phyloP scores from a whole-genome alignment of 2,113 vertebrate species.

The Atractosteus spatula region DNA sequence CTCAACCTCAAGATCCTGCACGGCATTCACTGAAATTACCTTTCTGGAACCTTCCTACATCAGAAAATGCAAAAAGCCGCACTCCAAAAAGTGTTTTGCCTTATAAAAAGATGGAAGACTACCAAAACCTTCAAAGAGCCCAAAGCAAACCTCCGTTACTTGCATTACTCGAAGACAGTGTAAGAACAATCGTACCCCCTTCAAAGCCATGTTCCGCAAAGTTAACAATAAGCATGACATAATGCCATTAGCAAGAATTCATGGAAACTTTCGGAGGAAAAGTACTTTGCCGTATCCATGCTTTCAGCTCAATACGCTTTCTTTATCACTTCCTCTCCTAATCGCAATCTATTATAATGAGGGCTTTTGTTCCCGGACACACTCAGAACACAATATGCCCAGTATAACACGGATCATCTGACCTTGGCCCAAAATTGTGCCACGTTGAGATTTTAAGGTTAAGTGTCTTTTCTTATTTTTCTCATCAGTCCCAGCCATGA shows the following conservation, averaged over 20 bases:
- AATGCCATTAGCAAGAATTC: constrained; percentile 83
- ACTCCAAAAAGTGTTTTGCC: no score
- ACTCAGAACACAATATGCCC: constrained; percentile 10
- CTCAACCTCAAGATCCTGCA: no score
- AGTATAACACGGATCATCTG: constrained; percentile 26
- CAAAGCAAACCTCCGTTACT: no score
- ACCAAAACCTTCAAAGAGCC: no score
- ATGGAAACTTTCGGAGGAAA: constrained; percentile 89
- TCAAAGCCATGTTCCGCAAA: constrained; percentile 36
- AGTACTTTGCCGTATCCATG: constrained; percentile 74
- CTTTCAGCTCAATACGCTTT: constrained; percentile 74
- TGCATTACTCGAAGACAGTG: no score
- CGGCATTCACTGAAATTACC: no score
- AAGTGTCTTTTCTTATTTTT: constrained; percentile 24
- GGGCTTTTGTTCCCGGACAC: constrained; percentile 75
- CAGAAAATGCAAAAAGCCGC: no score
- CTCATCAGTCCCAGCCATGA: constrained; percentile 6
- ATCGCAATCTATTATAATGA: constrained; percentile 72
- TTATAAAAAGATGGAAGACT: no score
- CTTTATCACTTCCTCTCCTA: constrained; percentile 91
- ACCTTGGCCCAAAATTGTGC: constrained; percentile 14
- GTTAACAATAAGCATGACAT: constrained; percentile 90
- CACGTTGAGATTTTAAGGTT: constrained; percentile 10
- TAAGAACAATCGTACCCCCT: constrained; percentile 16
- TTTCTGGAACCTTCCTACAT: no score